Conservation (phyloP, 2,797 vertebrate species). For the Scleropages formosus region DNA sequence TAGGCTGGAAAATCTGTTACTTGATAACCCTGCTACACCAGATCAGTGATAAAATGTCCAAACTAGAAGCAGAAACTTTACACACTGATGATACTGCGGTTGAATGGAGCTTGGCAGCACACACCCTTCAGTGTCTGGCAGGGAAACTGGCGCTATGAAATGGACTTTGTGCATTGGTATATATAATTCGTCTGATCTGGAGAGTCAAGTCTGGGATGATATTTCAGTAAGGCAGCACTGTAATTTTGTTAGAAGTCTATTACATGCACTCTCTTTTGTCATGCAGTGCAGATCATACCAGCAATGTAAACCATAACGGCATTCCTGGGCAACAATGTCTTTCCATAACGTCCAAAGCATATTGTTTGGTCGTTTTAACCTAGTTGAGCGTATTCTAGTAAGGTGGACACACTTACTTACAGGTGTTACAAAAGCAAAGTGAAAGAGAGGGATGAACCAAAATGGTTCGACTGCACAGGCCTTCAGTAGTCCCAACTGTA, state of each 20-base stretch:
- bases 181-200: neutral
- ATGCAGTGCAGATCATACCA: slow-evolving; percentile 34
- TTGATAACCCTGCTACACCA: slow-evolving; percentile 47
- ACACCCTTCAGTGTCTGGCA: slow-evolving; percentile 4
- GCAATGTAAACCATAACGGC: slow-evolving; percentile 32
- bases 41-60: slow-evolving; percentile 34
- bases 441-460: too few relatives aligned
- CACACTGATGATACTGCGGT: slow-evolving; percentile 9
- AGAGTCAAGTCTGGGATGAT: neutral
- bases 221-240: slow-evolving; percentile 1
- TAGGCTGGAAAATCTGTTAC: slow-evolving; percentile 27
- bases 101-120: slow-evolving; percentile 20
- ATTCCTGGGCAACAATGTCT: neutral
- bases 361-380: neutral
- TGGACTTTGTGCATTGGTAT: slow-evolving; percentile 18
- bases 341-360: neutral
- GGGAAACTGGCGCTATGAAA: neutral
- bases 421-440: too few relatives aligned
- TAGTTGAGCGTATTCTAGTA: neutral
- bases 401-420: too few relatives aligned
- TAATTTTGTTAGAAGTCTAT: neutral
- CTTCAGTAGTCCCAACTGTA: neutral
- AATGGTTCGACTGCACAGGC: neutral
- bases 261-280: too few relatives aligned
- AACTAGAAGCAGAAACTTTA: slow-evolving; percentile 33